These are phyloP conservation scores for Alloplasta piceator DNA, from an alignment of 2,888 invertebrate genomes.

Conservation along the genomic window DNA sequence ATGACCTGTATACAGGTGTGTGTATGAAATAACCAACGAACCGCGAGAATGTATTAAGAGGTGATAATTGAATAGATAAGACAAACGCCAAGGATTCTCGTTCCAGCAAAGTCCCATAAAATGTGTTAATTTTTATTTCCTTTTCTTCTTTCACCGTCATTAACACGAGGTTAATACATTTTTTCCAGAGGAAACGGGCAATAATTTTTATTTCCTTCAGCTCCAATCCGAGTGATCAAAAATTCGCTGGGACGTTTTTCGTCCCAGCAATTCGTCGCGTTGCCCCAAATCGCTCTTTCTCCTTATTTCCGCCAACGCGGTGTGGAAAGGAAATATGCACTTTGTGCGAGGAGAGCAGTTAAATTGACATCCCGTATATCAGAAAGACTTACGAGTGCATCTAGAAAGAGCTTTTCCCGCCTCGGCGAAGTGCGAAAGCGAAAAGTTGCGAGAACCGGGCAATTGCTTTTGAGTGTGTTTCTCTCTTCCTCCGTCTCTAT, in stretches of 20 bases:
- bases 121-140: not conserved
- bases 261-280: slow-evolving; percentile 49
- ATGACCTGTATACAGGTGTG: slow-evolving; percentile 5
- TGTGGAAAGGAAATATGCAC: slow-evolving; percentile 51
- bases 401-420: slow-evolving; percentile 11
- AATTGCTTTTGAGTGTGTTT: slow-evolving; percentile 9
- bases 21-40: slow-evolving; percentile 65
- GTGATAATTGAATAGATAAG: slow-evolving; percentile 83
- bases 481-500: slow-evolving; percentile 2
- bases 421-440: slow-evolving; percentile 19
- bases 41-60: slow-evolving; percentile 75
- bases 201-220: not conserved
- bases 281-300: slow-evolving; percentile 45
- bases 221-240: too few species aligned
- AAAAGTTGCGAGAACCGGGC: slow-evolving; percentile 15
- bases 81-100: slow-evolving; percentile 1
- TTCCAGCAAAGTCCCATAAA: slow-evolving; percentile 4
- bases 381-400: slow-evolving; percentile 71
- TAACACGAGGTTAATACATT: not conserved
- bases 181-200: not conserved
- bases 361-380: slow-evolving; percentile 77
- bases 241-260: not conserved
- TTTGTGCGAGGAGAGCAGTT: slow-evolving; percentile 72
- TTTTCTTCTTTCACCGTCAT: not conserved
- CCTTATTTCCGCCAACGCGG: not conserved